phyloP scores from a whole-genome alignment of 2,113 vertebrate species.

The Phalacrocorax carbo region DNA sequence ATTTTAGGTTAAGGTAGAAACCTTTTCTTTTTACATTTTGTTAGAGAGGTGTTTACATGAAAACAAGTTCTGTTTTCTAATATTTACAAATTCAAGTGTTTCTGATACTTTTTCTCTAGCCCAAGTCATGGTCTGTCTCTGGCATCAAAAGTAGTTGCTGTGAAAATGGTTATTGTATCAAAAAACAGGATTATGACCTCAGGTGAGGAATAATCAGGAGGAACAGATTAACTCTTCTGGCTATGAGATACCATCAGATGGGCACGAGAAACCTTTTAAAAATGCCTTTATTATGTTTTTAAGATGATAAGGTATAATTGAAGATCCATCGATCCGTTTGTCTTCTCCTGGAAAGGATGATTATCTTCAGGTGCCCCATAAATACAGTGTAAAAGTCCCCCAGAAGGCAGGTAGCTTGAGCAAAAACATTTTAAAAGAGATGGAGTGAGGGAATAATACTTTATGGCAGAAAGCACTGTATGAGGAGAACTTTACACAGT shows the following conservation, averaged over 20 bases:
- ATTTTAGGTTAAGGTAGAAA: background rate
- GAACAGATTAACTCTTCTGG: background rate
- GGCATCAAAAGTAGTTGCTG: background rate
- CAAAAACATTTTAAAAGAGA: background rate
- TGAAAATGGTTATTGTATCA: background rate
- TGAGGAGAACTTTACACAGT: background rate
- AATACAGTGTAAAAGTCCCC: background rate
- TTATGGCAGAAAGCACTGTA: background rate
- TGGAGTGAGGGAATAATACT: background rate
- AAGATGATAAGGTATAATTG: background rate
- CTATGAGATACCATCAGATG: background rate
- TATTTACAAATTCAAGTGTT: background rate
- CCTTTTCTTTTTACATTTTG: background rate
- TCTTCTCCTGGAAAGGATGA: background rate
- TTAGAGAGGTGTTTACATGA: background rate
- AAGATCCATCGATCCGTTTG: background rate
- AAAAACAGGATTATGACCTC: background rate
- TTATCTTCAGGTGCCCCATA: background rate
- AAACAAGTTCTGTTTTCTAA: background rate
- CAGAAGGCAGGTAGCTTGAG: background rate
- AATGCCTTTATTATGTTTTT: background rate
- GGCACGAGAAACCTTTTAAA: background rate
- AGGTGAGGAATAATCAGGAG: background rate
- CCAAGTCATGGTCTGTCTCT: background rate
- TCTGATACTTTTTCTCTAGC: background rate